Base-by-base conservation (phyloP, 2,888 invertebrate species). In the Pollenia labialis region DNA sequence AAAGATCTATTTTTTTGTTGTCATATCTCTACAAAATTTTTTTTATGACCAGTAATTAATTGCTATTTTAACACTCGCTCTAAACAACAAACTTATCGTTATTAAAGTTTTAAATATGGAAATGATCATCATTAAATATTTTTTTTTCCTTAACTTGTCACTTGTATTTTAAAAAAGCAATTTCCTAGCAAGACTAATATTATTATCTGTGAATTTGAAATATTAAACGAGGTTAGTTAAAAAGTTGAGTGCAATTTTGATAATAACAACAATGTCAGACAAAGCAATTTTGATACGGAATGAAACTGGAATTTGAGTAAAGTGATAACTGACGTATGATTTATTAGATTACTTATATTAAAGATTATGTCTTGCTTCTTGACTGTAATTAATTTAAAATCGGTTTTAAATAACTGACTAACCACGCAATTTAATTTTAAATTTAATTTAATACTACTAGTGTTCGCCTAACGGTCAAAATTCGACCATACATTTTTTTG, bases 131-230 rank as follows among this genome's bases (percentile, higher is more conserved):
- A 40, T 58, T 23, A 58, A 58, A 58, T 14, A 14, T 58, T 14
- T 58, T 12, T 58, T 58, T 7, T 40, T n/a, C n/a, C 14, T 40
- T 9, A n/a, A 14, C 14, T 56, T 56, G 23, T 56, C 11, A 56
- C 11, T 23, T 58, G n/a, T 32, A 32, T 58, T 32, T 32, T 32
- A 6, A 6, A 32, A 40, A 40, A 58, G 14, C n/a, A 4, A 4
- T 56, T 58, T 40, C 40, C 40, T 40, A 40, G 40, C 32, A 40
- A 58, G 58, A 12, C 18, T 66, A 46, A 23, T 46, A 16, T 18
- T 46, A 66, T 66, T 46, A 66, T 66, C 23, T 18, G 46, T 46
- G 18, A 48, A 66, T 66, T 46, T 16, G 4, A 44, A 62, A 44
- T 44, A 62, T 44, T 56, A 40, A 2, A 40, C 14, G 40, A 14